Conservation (phyloP, 30 jellyfish, hydroid and myxozoan species). For the Hydractinia symbiolongicarpus region DNA sequence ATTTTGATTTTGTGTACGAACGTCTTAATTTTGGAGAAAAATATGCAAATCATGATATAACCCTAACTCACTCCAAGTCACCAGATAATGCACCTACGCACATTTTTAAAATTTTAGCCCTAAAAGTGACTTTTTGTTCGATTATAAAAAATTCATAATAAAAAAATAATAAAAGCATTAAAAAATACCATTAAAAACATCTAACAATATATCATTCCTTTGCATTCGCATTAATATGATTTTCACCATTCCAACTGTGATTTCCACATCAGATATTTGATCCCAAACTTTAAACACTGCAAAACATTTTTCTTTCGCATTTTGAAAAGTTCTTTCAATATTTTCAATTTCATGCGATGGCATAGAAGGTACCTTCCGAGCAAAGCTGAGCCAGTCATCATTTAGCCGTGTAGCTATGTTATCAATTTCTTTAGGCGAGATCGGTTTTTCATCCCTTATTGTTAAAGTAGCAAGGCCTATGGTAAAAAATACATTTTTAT, state of each 20-base stretch:
- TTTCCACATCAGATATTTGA: not conserved
- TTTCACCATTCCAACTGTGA: constrained; percentile 4
- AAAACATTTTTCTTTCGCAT: not conserved
- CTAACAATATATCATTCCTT: constrained; percentile 14
- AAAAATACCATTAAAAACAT: not conserved
- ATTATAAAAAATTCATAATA: too few species aligned
- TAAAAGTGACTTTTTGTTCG: too few species aligned
- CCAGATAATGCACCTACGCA: too few species aligned
- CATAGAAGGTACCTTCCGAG: not conserved
- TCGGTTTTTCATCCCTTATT: not conserved
- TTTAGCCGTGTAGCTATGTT: not conserved
- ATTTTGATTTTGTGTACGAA: too few species aligned
- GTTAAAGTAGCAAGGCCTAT: too few species aligned
- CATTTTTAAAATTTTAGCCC: too few species aligned
- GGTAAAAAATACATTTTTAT: too few species aligned
- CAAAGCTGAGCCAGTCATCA: constrained; percentile 8
- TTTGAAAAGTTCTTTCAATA: not conserved
- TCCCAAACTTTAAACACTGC: constrained; percentile 1
- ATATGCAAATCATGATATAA: too few species aligned
- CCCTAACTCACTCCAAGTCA: too few species aligned
- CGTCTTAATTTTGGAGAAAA: too few species aligned
- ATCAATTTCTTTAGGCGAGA: not conserved
- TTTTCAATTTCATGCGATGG: not conserved
- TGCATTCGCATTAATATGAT: not conserved
- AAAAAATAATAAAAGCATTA: too few species aligned